Evolutionary conservation across 2,113 vertebrate genomes (phyloP).

Genomic region (Cryptotis parvus): DNA sequence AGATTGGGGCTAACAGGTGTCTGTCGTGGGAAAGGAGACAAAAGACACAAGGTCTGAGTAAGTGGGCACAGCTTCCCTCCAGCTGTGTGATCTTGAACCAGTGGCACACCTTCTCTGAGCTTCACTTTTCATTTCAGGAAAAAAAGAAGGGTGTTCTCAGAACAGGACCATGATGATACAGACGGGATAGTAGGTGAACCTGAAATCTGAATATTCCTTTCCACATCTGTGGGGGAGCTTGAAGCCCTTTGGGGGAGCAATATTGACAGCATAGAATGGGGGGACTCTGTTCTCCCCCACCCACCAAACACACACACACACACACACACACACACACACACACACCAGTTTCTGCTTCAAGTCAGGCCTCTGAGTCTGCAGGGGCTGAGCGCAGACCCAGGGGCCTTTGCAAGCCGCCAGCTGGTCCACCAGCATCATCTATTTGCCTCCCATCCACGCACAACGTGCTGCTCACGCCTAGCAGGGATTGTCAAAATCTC

Average conservation of each 20-base stretch:
- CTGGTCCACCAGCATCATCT: conserved; percentile 55
- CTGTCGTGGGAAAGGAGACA: not conserved
- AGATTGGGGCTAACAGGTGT: not conserved
- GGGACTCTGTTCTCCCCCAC: no score
- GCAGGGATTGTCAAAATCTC: conserved; percentile 74
- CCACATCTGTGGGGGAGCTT: not conserved
- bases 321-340: no score
- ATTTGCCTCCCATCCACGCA: conserved; percentile 41
- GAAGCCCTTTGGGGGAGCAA: not conserved
- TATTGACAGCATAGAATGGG: conserved; percentile 56
- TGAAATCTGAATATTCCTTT: not conserved
- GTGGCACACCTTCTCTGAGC: conserved; percentile 5
- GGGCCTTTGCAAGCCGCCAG: not conserved
- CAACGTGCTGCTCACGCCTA: conserved; percentile 58
- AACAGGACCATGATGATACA: not conserved
- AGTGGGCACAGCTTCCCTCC: not conserved
- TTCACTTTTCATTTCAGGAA: conserved; percentile 8
- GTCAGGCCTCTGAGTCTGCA: not conserved
- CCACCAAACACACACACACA: no score
- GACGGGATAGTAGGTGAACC: no score
- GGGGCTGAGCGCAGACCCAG: not conserved
- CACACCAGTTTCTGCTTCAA: no score
- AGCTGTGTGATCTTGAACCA: not conserved
- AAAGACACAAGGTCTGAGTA: not conserved
- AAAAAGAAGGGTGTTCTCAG: not conserved